Evolutionary conservation across 2,888 invertebrate genomes (phyloP), one percentile per base, ranked within the genome.

Genomic region (Cremastobaeus sp.): DNA sequence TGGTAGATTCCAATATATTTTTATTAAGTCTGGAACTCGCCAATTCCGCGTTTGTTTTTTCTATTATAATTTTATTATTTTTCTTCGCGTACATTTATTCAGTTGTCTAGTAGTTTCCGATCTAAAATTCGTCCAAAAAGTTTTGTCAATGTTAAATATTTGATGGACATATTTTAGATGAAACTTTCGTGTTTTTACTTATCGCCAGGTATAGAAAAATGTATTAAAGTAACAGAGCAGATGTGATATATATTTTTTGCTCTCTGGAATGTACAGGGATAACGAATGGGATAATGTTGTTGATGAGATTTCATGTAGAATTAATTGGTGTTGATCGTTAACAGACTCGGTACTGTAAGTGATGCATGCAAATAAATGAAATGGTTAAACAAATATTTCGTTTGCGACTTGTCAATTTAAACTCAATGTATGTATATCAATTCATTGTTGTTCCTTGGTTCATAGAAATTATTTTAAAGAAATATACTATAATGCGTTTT

Each of bases 191-290:
- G 45, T 59, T 50, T 68, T 43, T 68, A 68, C 12, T 52, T 68
- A 52, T 52, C 37, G 14, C 18, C 3, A 21, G 37, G 25, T 45
- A 25, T 28, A 21, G 1, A 21, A 1, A 55, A 35, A 28, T 45
- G 52, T 65, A 45, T 18, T 25, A 25, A 65, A 37, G 25, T 14
- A 21, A 43, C 14, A 47, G 66, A 66, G 45, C 68, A 59, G 45
- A 43, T 17, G 59, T 50, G 59, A 68, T 68, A 59, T n/a, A n/a
- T 68, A 59, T 52, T 59, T 68, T 57, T 59, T 59, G 59, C 68
- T 68, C 68, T 68, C 57, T 59, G 43, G 30, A 59, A 43, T 68
- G 34, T n/a, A 50, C 43, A 43, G 52, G 43, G 50, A 60, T 48
- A 8, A 15, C 18, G 25, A 62, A 8, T 50, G 43, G n/a, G 20